phyloP scores from a whole-genome alignment of 2,797 vertebrate genomes.

The Melanotaenia maccullochi region DNA sequence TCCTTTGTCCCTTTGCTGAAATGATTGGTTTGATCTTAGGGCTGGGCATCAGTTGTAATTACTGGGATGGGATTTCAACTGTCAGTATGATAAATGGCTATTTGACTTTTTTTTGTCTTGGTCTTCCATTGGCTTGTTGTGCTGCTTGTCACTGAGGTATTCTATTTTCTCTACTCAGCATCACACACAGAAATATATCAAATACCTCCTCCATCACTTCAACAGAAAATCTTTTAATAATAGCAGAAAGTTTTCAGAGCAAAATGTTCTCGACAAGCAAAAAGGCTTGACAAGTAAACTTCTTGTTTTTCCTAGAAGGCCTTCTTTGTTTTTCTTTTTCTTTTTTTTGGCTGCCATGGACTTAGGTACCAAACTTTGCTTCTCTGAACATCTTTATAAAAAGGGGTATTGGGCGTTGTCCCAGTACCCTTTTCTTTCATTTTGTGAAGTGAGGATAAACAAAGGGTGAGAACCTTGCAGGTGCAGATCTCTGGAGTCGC shows the following conservation, averaged over 20 bases:
- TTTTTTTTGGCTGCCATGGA: constrained; percentile 37
- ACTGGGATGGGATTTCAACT: constrained; percentile 73
- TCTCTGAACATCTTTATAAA: constrained; percentile 27
- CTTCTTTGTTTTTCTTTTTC: neutral
- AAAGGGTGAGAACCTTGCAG: constrained; percentile 46
- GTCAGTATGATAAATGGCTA: constrained; percentile 75
- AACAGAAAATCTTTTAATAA: constrained; percentile 72
- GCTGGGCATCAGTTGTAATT: constrained; percentile 74
- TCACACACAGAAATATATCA: constrained; percentile 57
- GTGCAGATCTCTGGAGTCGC: constrained; percentile 61
- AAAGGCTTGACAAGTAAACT: constrained; percentile 32
- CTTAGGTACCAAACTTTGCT: constrained; percentile 36
- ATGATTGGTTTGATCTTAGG: constrained; percentile 69
- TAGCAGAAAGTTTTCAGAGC: constrained; percentile 47
- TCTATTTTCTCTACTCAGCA: constrained; percentile 73
- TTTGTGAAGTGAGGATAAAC: constrained; percentile 33
- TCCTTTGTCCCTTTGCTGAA: constrained; percentile 59
- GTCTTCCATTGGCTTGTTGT: constrained; percentile 49
- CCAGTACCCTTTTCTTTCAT: constrained; percentile 33
- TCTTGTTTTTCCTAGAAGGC: constrained; percentile 25
- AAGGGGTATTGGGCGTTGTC: neutral
- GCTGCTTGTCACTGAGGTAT: constrained; percentile 63
- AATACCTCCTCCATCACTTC: constrained; percentile 66
- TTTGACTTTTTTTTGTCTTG: constrained; percentile 78
- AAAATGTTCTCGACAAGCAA: constrained; percentile 40